Evolutionary conservation across 2,797 vertebrate genomes (phyloP).

Genomic region (Lithobates sylvaticus): DNA sequence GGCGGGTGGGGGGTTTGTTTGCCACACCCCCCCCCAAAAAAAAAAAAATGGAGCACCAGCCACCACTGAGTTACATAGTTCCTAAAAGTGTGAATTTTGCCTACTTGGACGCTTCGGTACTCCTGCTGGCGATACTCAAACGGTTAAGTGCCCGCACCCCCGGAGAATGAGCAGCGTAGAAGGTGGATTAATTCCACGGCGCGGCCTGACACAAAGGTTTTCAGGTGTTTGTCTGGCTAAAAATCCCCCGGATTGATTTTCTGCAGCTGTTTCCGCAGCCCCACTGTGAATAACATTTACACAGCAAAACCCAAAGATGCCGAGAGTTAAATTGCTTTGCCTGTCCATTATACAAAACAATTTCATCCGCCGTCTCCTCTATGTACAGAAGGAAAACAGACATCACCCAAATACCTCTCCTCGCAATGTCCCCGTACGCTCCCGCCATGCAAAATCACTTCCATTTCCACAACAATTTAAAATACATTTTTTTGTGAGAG

Average conservation of each 20-base stretch:
- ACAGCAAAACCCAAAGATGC: constrained; percentile 38
- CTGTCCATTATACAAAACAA: constrained; percentile 36
- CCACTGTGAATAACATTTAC: constrained; percentile 54
- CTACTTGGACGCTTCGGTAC: too few species aligned
- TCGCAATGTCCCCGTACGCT: neutral
- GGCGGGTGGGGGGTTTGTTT: too few species aligned
- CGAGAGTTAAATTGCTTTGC: constrained; percentile 39
- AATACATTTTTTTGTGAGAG: neutral
- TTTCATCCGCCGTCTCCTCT: constrained; percentile 22
- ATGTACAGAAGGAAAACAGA: constrained; percentile 37
- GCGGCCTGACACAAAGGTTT: constrained; percentile 12
- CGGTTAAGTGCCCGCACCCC: neutral
- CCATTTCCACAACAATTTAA: constrained; percentile 23
- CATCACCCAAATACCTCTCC: constrained; percentile 37
- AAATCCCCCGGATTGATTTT: constrained; percentile 47
- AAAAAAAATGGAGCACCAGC: too few species aligned
- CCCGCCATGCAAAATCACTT: neutral
- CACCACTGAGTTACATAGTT: too few species aligned
- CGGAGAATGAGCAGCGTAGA: neutral
- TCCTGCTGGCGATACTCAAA: neutral
- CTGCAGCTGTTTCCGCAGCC: constrained; percentile 46
- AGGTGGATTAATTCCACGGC: constrained; percentile 33
- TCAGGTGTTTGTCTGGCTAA: constrained; percentile 30
- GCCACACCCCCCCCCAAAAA: too few species aligned
- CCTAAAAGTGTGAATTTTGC: too few species aligned